These are phyloP conservation scores for Prinia subflava DNA, from an alignment of 2,113 vertebrate species.

Conservation along the genomic window DNA sequence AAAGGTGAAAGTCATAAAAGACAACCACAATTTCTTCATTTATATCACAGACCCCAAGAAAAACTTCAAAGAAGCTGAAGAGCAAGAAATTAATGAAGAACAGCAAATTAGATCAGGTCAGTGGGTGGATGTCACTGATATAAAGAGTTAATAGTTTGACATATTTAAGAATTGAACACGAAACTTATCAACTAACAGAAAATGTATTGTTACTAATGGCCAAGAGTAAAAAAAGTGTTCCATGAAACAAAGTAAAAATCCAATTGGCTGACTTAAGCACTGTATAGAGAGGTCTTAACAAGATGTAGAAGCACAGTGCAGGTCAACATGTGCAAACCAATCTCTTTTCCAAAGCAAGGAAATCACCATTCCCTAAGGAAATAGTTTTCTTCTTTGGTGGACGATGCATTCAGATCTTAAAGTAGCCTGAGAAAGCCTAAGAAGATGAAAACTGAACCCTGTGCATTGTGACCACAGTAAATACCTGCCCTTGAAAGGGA, in stretches of 20 bases:
- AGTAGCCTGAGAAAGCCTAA: neutral
- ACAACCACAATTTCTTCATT: constrained; percentile 86
- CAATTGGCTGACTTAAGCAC: neutral
- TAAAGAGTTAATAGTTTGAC: neutral
- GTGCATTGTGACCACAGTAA: neutral
- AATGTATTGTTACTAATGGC: neutral
- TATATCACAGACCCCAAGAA: constrained; percentile 76
- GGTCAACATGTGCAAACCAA: neutral
- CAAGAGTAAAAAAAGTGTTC: neutral
- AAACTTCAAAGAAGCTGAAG: neutral
- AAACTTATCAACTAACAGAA: neutral
- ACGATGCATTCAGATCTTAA: neutral
- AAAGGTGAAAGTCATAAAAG: constrained; percentile 84
- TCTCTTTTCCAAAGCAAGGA: neutral
- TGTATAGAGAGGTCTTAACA: neutral
- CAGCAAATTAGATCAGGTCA: constrained; percentile 15
- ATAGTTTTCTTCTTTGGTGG: neutral
- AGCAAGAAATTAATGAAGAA: constrained; percentile 23
- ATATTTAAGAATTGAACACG: neutral
- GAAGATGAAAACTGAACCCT: neutral
- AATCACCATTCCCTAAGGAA: neutral
- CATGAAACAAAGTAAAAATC: neutral
- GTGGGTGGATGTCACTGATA: neutral
- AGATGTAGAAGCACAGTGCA: neutral
- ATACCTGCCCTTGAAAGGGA: neutral